phyloP scores from a whole-genome alignment of 2,797 vertebrate species.

The Pseudocheirus occidentalis region DNA sequence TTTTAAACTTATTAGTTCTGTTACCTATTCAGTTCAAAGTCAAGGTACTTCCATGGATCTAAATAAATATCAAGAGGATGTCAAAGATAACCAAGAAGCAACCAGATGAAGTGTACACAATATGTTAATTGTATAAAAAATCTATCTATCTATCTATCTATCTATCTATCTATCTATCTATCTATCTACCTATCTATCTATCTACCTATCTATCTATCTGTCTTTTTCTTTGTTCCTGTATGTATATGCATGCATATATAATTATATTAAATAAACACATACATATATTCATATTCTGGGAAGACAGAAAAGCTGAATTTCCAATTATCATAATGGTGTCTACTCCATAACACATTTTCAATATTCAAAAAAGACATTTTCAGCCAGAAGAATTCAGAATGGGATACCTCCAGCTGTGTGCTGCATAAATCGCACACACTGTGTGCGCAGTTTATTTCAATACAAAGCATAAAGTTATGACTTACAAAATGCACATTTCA shows the following conservation, averaged over 20 bases:
- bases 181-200: too few species aligned
- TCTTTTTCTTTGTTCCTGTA: not conserved
- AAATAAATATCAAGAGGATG: conserved; percentile 84
- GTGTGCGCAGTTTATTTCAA: conserved; percentile 80
- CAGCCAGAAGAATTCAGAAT: conserved; percentile 79
- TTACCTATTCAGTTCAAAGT: conserved; percentile 83
- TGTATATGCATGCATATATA: not conserved
- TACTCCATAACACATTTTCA: conserved; percentile 81
- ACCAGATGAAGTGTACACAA: conserved; percentile 80
- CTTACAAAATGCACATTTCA: conserved; percentile 82
- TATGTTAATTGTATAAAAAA: conserved; percentile 83
- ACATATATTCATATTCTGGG: conserved; percentile 71
- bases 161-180: too few species aligned
- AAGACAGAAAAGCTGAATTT: conserved; percentile 81
- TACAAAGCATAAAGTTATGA: conserved; percentile 77
- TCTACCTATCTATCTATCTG: too few species aligned
- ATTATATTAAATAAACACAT: not conserved
- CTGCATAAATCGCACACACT: conserved; percentile 73
- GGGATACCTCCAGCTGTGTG: conserved; percentile 75
- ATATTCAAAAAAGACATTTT: conserved; percentile 80
- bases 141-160: conserved; percentile 25
- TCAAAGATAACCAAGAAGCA: conserved; percentile 83
- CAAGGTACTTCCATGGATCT: conserved; percentile 77
- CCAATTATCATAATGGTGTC: conserved; percentile 84
- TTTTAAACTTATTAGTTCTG: conserved; percentile 75